Conservation (phyloP, 1,140 invertebrate species). For the Hesperophylax magnus region DNA sequence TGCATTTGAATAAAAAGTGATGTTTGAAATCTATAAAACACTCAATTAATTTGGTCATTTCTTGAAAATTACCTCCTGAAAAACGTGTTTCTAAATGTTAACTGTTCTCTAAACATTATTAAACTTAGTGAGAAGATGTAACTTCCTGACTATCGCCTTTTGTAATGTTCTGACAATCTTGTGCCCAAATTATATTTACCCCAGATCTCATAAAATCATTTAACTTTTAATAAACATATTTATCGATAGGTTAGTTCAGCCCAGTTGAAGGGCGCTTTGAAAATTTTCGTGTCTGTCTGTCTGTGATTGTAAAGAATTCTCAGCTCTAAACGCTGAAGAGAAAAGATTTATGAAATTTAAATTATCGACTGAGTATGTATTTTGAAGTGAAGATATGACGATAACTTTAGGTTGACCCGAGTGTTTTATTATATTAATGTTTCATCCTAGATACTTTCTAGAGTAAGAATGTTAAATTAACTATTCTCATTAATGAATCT, state of each 20-base stretch:
- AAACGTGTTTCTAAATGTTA: not conserved
- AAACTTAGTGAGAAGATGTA: not conserved
- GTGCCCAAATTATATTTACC: slow-evolving; percentile 24
- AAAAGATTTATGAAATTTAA: slow-evolving; percentile 31
- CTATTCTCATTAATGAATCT: not conserved
- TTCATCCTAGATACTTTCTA: not conserved
- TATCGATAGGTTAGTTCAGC: slow-evolving; percentile 2
- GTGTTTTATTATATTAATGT: not conserved
- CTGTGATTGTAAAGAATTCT: slow-evolving; percentile 48
- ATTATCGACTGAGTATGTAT: slow-evolving; percentile 42
- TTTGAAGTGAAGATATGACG: not conserved
- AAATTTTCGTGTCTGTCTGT: slow-evolving; percentile 44
- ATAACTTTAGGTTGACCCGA: not conserved
- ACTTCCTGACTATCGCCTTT: slow-evolving; percentile 25
- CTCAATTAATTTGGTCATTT: not conserved
- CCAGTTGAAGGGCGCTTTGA: not conserved
- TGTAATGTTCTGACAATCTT: slow-evolving; percentile 35
- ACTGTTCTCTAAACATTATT: not conserved
- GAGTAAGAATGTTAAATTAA: slow-evolving; percentile 3
- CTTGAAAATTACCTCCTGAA: slow-evolving; percentile 8
- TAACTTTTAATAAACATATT: not conserved
- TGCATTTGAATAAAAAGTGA: too few relatives aligned
- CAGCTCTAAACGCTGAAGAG: slow-evolving; percentile 1
- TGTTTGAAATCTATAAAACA: not conserved
- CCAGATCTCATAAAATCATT: not conserved